Evolutionary conservation across 2,888 invertebrate genomes (phyloP).

Genomic region (Agrochola lychnidis): DNA sequence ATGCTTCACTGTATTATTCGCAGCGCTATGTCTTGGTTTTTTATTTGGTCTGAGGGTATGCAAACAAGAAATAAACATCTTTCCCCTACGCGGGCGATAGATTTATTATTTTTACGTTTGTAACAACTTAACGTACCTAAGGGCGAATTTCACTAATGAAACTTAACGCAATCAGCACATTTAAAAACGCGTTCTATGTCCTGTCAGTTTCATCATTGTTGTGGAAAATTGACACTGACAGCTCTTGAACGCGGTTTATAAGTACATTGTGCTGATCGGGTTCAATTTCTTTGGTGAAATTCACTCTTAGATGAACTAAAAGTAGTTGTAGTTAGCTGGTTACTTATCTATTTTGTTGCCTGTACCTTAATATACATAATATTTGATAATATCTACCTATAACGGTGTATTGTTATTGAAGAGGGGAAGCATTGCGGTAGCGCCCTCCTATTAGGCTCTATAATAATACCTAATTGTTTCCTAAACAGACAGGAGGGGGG

Average conservation of each 20-base stretch:
- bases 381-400: background rate
- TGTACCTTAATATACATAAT: background rate
- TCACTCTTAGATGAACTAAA: too few relatives aligned
- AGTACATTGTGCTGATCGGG: background rate
- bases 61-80: background rate
- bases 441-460: constrained; percentile 77
- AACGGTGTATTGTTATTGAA: constrained; percentile 31
- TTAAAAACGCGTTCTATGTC: background rate
- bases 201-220: background rate
- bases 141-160: background rate
- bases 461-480: constrained; percentile 88
- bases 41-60: background rate
- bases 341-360: background rate
- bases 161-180: background rate
- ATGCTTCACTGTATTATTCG: too few relatives aligned
- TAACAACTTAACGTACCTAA: background rate
- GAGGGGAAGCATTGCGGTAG: constrained; percentile 40
- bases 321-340: background rate
- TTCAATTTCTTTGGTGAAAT: background rate
- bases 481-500: constrained; percentile 86
- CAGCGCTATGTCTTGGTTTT: too few relatives aligned
- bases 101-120: background rate
- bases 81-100: background rate
- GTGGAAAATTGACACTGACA: background rate
- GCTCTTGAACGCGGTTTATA: background rate